Evolutionary conservation across 2,888 invertebrate genomes (phyloP), one percentile per base, ranked within the genome.

Genomic region (Xestia c-nigrum): DNA sequence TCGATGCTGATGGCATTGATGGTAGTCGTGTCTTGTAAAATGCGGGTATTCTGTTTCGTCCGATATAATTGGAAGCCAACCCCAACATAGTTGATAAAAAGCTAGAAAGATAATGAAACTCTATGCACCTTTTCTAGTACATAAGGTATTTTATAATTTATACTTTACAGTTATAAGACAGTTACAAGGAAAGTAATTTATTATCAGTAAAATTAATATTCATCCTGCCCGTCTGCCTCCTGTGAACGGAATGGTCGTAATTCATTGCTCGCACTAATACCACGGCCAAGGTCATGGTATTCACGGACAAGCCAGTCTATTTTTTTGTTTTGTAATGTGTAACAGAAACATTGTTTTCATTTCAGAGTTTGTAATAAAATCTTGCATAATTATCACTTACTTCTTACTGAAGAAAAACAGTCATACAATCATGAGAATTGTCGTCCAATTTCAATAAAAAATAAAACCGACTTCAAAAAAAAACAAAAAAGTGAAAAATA

Each of bases 221-320:
- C n/a, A 47, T 47, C n/a, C 12, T 40, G 24, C 40, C 19, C 14
- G 38, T n/a, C 14, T 43, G 7, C 64, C 64, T 64, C 3, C n/a
- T 14, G 47, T n/a, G 6, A 57, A 21, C 24, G 21, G 38, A 24
- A 40, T 47, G n/a, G 38, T 5, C 47, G 47, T 47, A 67, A 67
- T 67, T 72, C 14, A 64, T 72, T 38, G 19, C 14, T 47, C n/a
- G 40, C 68, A 47, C 24, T 19, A 38, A 24, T 47, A 67, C 46
- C 14, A 21, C 68, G 67, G 31, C 66, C 71, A 67, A 71, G 71
- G 46, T 12, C 47, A n/a, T n/a, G 16, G 65, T 38, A 71, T 66
- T 66, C n/a, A 71, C n/a, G 67, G 67, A 19, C 46, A 43, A 24
- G 7, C 14, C 43, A 14, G n/a, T 43, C 14, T 12, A 1, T 40